Base-by-base conservation (phyloP, 2,113 vertebrate species). In the Loxodonta africana region DNA sequence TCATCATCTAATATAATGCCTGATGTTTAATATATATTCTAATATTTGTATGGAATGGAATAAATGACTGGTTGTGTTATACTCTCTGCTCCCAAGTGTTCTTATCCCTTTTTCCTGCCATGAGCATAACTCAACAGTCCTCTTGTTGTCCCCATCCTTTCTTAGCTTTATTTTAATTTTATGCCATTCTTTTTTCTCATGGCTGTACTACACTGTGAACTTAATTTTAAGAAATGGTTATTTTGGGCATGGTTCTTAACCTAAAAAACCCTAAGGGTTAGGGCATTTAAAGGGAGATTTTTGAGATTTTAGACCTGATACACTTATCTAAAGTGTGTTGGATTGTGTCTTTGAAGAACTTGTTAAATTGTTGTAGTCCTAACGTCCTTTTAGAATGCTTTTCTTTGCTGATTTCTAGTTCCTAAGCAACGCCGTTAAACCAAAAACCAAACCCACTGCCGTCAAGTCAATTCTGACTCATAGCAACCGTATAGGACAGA, bases 161-260 rank as follows among this genome's bases (percentile, higher is more conserved):
- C 69, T 82, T 81, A 88, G 65, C 41, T 73, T 87, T 63, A 17
- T 81, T 77, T 60, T 77, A 82, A 76, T 82, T 82, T 73, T 57
- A 53, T 65, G 18, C 25, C 69, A 71, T 84, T 89, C 60, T 83
- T 78, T 41, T 77, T 92, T 92, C 37, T 83, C 46, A 46, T 83
- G 21, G 53, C 21, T 46, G 30, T 74, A 83, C 8, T 77, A 83
- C 21, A 83, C 48, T 37, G 6, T 83, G 60, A 88, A 89, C 83
- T 89, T 92, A 25, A 62, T 46, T 33, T 77, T 67, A 33, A 78
- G 33, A 84, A 12, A 76, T 26, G 41, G 41, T 84, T 92, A 62
- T 78, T 95, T 92, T 91, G 44, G 65, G 94, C 74, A 28, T 87
- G 33, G 6, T 81, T n/a, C 26, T 25, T 26, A 60, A 95, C 33